These are phyloP conservation scores for Orthonevra nobilis DNA, from an alignment of 2,888 invertebrate species.

Conservation along the genomic window DNA sequence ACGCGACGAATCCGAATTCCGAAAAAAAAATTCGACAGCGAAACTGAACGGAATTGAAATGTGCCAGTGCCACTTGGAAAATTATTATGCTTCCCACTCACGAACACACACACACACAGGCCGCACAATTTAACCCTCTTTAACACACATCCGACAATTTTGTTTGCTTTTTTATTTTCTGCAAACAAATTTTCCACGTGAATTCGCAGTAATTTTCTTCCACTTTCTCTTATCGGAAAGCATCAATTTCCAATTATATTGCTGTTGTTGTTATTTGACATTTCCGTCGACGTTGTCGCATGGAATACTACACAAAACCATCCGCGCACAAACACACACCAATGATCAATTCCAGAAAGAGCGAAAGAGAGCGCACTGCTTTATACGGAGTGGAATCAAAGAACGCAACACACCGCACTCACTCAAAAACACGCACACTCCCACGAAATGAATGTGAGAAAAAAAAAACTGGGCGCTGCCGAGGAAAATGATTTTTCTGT, in stretches of 20 bases:
- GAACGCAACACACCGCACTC: not conserved
- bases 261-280: slow-evolving; percentile 57
- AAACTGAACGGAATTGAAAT: slow-evolving; percentile 54
- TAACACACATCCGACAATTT: slow-evolving; percentile 28
- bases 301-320: slow-evolving; percentile 35
- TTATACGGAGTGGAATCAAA: not conserved
- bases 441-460: slow-evolving; percentile 24
- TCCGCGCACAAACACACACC: slow-evolving; percentile 4
- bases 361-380: slow-evolving; percentile 17
- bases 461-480: slow-evolving; percentile 67
- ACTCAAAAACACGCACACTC: not conserved
- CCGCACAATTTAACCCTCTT: too few relatives aligned
- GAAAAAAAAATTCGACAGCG: too few relatives aligned
- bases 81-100: slow-evolving; percentile 40
- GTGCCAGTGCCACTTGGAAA: slow-evolving; percentile 30
- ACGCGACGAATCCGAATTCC: too few relatives aligned
- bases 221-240: slow-evolving; percentile 10
- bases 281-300: slow-evolving; percentile 60
- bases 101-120: slow-evolving; percentile 13
- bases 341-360: not conserved
- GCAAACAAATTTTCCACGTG: slow-evolving; percentile 6
- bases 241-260: slow-evolving; percentile 32
- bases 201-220: not conserved
- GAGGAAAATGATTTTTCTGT: slow-evolving; percentile 38
- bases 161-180: slow-evolving; percentile 6